phyloP scores from a whole-genome alignment of 2,797 vertebrate species.

The Hypotaenidia philippensis region DNA sequence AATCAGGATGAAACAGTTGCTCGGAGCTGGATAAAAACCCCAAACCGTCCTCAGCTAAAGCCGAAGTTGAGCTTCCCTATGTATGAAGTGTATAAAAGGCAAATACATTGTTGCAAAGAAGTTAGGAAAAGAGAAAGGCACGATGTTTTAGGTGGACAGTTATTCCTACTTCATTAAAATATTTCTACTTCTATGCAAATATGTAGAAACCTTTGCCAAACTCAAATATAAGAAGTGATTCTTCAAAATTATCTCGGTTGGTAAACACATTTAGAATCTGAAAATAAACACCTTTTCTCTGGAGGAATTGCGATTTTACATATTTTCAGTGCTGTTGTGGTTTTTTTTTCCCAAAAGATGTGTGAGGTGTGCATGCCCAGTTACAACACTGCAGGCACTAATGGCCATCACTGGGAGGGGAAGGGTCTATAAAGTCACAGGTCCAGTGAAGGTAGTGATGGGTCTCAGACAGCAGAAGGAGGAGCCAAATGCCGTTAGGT shows the following conservation, averaged over 20 bases:
- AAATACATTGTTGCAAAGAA: not conserved
- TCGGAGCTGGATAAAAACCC: not conserved
- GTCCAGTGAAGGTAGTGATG: not conserved
- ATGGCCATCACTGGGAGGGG: not conserved
- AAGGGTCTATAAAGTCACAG: not conserved
- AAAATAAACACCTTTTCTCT: not conserved
- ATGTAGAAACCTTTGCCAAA: not conserved
- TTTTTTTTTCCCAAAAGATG: fast-evolving
- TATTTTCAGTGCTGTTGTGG: not conserved
- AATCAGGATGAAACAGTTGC: not conserved
- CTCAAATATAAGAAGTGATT: not conserved
- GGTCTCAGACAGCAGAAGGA: not conserved
- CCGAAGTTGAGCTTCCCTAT: not conserved
- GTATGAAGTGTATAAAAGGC: not conserved
- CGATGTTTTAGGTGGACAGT: not conserved
- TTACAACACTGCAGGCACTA: not conserved
- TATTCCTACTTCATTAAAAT: not conserved
- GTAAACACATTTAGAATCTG: not conserved
- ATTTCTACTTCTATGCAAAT: not conserved
- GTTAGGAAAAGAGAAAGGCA: not conserved
- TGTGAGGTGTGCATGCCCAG: not conserved
- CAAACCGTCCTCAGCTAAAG: not conserved
- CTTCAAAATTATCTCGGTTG: not conserved
- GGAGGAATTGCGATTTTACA: not conserved
- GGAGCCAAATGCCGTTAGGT: not conserved